Conservation (phyloP, 2,888 invertebrate species). For the Agrochola macilenta region DNA sequence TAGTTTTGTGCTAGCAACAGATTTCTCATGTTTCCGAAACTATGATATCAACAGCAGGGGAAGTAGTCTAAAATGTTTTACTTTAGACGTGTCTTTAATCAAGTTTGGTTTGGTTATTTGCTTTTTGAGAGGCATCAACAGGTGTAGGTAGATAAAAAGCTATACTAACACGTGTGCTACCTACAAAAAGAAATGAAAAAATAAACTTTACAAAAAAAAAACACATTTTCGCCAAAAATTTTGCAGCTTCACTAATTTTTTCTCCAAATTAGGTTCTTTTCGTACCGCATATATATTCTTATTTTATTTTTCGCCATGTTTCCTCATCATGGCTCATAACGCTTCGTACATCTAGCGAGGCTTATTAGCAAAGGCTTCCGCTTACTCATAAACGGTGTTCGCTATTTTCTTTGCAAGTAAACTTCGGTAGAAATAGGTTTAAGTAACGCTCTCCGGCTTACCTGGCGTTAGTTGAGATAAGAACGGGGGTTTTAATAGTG, state of each 20-base stretch:
- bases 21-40: constrained; percentile 27
- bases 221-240: background rate
- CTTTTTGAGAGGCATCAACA: background rate
- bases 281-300: constrained; percentile 33
- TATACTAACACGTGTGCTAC: background rate
- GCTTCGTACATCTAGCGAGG: constrained; percentile 68
- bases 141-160: background rate
- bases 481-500: constrained; percentile 71
- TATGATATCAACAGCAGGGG: background rate
- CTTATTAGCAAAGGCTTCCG: constrained; percentile 78
- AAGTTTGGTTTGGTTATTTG: background rate
- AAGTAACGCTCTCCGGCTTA: constrained; percentile 72
- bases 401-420: constrained; percentile 75
- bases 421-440: constrained; percentile 71
- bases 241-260: constrained; percentile 37
- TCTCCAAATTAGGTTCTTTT: constrained; percentile 27
- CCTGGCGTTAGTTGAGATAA: constrained; percentile 73
- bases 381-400: constrained; percentile 76
- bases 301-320: constrained; percentile 61
- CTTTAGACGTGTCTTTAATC: background rate
- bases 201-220: constrained; percentile 1
- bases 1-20: background rate
- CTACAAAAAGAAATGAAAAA: background rate
- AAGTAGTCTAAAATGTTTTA: background rate
- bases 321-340: constrained; percentile 60